Evolutionary conservation across 2,888 invertebrate genomes (phyloP), one percentile per base, ranked within the genome.

Genomic region (Spicauda simplicius): DNA sequence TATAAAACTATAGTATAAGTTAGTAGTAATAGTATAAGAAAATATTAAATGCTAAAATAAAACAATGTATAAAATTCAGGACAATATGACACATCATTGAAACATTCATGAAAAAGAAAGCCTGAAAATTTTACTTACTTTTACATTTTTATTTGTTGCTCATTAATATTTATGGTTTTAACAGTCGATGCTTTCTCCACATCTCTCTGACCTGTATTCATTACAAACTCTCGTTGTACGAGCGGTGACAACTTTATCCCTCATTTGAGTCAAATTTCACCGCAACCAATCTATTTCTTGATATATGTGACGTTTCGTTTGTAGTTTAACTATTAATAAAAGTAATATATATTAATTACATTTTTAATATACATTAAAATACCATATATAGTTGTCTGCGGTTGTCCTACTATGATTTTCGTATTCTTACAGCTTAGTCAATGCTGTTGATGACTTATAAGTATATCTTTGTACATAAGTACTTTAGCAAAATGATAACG

Each of bases 81-180:
- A 1, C 14, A 10, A 41, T 14, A 41, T 41, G 7, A 41, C 41
- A 14, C 41, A 41, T 33, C 33, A 8, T 33, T 33, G 10, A 41
- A 11, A 14, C 41, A 7, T 14, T 6, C 33, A 6, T 41, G 33
- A 8, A 60, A 57, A 64, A 30, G 64, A 64, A 64, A 64, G 64
- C 58, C 64, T 64, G 64, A 58, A 58, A 58, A 53, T 25, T 52
- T 57, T 16, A 58, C 57, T 64, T 58, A n/a, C 41, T 52, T 53
- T 53, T 20, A 18, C 41, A 12, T 64, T 64, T 64, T 58, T 58
- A 52, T 58, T 2, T 25, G 20, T 41, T 57, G 53, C 64, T 64
- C 64, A 64, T 64, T 58, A 64, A 64, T 64, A 64, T 64, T 64
- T 58, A 62, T 58, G 58, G 12, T 41, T 37, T 64, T 53, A 25